Evolutionary conservation across 2,888 invertebrate genomes (phyloP).

Genomic region (Drosophila conformis): DNA sequence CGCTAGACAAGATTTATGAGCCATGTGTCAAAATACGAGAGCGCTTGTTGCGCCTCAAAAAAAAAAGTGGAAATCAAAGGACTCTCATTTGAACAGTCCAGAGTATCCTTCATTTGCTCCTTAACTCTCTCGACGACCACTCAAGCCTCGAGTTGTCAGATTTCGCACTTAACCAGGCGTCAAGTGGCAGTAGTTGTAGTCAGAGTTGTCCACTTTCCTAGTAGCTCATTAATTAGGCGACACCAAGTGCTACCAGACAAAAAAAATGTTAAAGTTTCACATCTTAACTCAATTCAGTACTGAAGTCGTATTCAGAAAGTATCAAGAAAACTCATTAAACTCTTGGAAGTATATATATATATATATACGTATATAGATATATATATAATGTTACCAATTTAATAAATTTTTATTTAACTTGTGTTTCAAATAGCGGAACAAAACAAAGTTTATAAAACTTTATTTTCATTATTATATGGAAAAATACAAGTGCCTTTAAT

Average conservation of each 20-base stretch:
- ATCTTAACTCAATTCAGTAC: neutral
- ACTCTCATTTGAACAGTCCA: neutral
- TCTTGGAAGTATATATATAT: neutral
- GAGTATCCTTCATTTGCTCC: neutral
- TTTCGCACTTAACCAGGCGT: slow-evolving; percentile 75
- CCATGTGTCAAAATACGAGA: slow-evolving; percentile 78
- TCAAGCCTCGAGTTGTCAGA: slow-evolving; percentile 52
- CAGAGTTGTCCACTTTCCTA: slow-evolving; percentile 40
- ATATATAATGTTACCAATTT: neutral
- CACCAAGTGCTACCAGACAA: slow-evolving; percentile 50
- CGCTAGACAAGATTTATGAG: slow-evolving; percentile 72
- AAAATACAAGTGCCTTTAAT: neutral
- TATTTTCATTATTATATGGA: neutral
- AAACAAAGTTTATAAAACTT: neutral
- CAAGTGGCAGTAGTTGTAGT: slow-evolving; percentile 54
- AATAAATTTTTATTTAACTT: neutral
- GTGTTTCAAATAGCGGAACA: neutral
- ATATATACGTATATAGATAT: neutral
- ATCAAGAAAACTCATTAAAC: slow-evolving; percentile 33
- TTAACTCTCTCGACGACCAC: slow-evolving; percentile 19
- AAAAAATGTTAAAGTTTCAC: neutral
- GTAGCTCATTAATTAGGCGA: slow-evolving; percentile 68
- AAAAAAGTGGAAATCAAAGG: neutral
- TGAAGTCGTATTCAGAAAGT: slow-evolving; percentile 6
- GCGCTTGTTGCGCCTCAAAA: slow-evolving; percentile 44